phyloP scores from a whole-genome alignment of 1,140 invertebrate genomes.

The Drosophila leontia region DNA sequence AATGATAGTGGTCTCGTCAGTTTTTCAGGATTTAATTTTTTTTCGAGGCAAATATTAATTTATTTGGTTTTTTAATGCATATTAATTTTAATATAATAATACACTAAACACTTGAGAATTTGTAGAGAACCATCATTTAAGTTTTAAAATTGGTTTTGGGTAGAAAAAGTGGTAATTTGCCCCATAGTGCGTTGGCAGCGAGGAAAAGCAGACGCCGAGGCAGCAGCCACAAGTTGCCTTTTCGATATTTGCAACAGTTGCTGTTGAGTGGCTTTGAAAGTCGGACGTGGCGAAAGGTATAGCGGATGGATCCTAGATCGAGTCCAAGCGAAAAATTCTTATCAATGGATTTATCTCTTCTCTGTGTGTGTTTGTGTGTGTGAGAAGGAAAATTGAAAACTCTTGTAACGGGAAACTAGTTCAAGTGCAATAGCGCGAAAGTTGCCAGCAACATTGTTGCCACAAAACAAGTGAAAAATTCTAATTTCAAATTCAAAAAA shows the following conservation, averaged over 20 bases:
- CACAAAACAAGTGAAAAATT: slow-evolving; percentile 27
- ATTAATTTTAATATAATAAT: no score
- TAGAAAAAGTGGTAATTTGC: background rate
- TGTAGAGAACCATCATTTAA: no score
- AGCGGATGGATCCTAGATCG: slow-evolving; percentile 47
- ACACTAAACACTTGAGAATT: no score
- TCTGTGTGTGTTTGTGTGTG: background rate
- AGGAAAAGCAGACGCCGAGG: background rate
- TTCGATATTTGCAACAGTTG: slow-evolving; percentile 80
- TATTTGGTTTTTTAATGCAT: no score
- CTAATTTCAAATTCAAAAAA: slow-evolving; percentile 13
- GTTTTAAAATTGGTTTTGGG: background rate
- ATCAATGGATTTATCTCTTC: slow-evolving; percentile 45
- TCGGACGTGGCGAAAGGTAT: slow-evolving; percentile 71
- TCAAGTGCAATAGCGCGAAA: slow-evolving; percentile 65
- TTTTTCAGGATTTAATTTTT: background rate
- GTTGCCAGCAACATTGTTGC: slow-evolving; percentile 75
- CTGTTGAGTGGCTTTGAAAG: slow-evolving; percentile 80
- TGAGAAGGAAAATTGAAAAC: slow-evolving; percentile 40
- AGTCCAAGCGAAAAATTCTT: slow-evolving; percentile 53
- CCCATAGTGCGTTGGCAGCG: background rate
- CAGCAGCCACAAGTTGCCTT: slow-evolving; percentile 79
- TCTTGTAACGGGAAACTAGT: slow-evolving; percentile 57
- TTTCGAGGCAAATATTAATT: no score
- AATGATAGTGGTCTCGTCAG: no score